Base-by-base conservation (phyloP, 2,888 invertebrate species). In the Drosophila mayaguana region DNA sequence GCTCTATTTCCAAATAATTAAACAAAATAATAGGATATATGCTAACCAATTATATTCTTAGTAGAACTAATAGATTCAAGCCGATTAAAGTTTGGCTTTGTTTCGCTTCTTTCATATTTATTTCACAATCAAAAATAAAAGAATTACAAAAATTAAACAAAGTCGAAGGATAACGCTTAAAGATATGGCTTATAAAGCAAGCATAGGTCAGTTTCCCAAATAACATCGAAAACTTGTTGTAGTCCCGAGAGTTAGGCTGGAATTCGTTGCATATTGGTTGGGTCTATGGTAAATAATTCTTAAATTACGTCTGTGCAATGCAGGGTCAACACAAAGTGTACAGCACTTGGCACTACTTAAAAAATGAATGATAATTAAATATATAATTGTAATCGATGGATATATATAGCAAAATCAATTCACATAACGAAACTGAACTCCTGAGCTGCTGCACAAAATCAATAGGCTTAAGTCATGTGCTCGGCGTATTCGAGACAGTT, bases 391-490 rank as follows among this genome's bases (percentile, higher is more conserved):
- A n/a, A n/a, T n/a, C n/a, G n/a, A n/a, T n/a, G n/a, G n/a, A 18
- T 48, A 12, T 18, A 28, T 18, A 48, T 0, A 32, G 11, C n/a
- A 6, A 28, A 12, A n/a, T 48, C 2, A 48, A n/a, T 1, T 48
- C n/a, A 6, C 11, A 28, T n/a, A 11, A 2, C 48, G 3, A 48
- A 18, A 7, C 18, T 6, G 3, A 48, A 9, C n/a, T 28, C 5
- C n/a, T n/a, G 16, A 16, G 8, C 8, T 28, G 46, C 25, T 11
- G 12, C 20, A 48, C 32, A 57, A 75, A 75, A 54, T 74, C 75
- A 65, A 75, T 64, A 55, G 46, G 22, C 75, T 70, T 43, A 53
- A 36, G 22, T 14, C 32, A 48, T 32, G 40, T 50, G 9, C 38
- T n/a, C 6, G 12, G 16, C n/a, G n/a, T n/a, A 40, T 40, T 25